Conservation (phyloP, 2,888 invertebrate genomes). For the Tenthredo amoena region DNA sequence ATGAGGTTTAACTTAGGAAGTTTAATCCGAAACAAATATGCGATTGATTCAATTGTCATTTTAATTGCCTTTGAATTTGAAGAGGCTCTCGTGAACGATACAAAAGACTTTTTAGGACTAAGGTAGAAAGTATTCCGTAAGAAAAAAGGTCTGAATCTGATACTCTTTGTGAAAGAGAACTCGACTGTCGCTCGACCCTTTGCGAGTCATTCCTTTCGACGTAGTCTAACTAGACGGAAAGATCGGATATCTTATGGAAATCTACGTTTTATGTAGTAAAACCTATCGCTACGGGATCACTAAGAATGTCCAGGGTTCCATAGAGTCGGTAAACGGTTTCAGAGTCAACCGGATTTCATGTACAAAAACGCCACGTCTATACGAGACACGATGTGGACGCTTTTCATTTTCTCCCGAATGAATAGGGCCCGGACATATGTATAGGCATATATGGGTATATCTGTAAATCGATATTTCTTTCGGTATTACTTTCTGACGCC, state of each 20-base stretch:
- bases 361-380: background rate
- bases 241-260: background rate
- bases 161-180: background rate
- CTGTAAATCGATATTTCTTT: background rate
- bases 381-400: background rate
- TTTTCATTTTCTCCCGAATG: background rate
- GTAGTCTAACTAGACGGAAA: background rate
- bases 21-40: background rate
- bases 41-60: background rate
- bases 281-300: background rate
- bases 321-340: background rate
- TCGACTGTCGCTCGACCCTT: slow-evolving; percentile 1
- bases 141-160: background rate
- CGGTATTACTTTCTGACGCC: background rate
- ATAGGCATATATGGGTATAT: too few relatives aligned
- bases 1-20: background rate
- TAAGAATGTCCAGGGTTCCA: background rate
- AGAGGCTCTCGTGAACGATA: background rate
- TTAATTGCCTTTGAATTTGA: background rate
- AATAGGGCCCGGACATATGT: background rate
- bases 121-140: background rate
- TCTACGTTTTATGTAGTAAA: slow-evolving; percentile 13
- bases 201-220: background rate
- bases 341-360: background rate
- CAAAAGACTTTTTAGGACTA: background rate